phyloP scores from a whole-genome alignment of 2,113 vertebrate genomes.

The Limnothrissa miodon region DNA sequence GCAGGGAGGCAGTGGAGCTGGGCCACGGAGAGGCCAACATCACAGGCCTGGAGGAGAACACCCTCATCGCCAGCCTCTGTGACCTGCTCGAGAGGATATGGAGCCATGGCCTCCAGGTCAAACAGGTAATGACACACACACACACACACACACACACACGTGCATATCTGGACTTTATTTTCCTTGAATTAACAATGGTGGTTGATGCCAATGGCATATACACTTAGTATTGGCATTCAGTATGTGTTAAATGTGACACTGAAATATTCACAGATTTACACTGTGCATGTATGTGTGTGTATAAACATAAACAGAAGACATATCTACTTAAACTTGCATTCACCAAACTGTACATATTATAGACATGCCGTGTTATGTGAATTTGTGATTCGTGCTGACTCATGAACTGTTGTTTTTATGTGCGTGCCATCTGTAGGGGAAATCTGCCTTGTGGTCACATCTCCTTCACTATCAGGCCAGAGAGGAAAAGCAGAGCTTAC shows the following conservation, averaged over 20 bases:
- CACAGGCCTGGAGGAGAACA: conserved; percentile 92
- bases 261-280: background rate
- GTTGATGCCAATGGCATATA: background rate
- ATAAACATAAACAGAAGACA: too few species aligned
- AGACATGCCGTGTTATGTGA: background rate
- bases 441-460: conserved; percentile 97
- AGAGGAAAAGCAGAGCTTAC: conserved; percentile 81
- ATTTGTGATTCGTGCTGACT: background rate
- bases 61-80: conserved; percentile 91
- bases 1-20: conserved; percentile 88
- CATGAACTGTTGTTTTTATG: background rate
- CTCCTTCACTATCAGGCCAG: conserved; percentile 90
- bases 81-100: conserved; percentile 96
- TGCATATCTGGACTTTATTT: background rate
- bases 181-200: too few species aligned
- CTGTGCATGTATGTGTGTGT: background rate
- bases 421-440: conserved; percentile 73
- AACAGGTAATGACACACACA: conserved; percentile 76
- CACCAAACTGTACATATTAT: background rate
- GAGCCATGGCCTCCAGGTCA: conserved; percentile 93
- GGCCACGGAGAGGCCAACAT: conserved; percentile 93
- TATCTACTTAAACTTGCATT: too few species aligned
- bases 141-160: conserved; percentile 10
- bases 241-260: too few species aligned
- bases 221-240: too few species aligned